Base-by-base conservation (phyloP, 2,113 vertebrate genomes). In the Rana temporaria region DNA sequence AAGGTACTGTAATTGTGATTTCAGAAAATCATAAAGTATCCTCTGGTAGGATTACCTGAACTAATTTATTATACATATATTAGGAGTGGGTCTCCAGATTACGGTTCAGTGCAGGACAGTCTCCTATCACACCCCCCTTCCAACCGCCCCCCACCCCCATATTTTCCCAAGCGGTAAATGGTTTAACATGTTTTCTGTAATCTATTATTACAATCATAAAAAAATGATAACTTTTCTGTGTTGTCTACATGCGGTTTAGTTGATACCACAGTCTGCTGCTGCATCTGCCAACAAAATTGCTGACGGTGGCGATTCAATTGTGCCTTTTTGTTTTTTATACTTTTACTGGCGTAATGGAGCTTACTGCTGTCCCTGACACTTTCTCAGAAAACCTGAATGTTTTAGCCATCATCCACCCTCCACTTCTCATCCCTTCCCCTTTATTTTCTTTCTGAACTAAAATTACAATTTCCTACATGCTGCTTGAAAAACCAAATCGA, bases 351-450 rank as follows among this genome's bases (percentile, higher is more conserved):
- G 17, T 53, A 69, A 59, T 65, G 15, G 17, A 38, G 19, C 80
- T 19, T 57, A 62, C 55, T 79, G 64, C 34, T 42, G 32, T 77
- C 76, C 52, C n/a, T 56, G 57, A 53, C 52, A 52, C 63, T 79
- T 83, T 69, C 76, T 69, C 34, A 80, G 59, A 55, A 82, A 77
- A 73, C 52, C 14, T 62, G 2, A 68, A 59, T 42, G 81, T 82
- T 84, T 65, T 56, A 74, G 62, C 34, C 70, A 75, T 82, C 59
- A 82, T 22, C 18, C 14, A 9, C 20, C 62, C 20, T 9, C 57
- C 57, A 8, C 26, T 62, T n/a, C n/a, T 14, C 56, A 6, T 9
- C 26, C 14, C 17, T 20, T 62, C 20, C 20, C 57, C 57, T 48
- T 42, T 14, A n/a, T 60, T 60, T 18, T 24, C 18, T 59, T 26